Conservation (phyloP, 2,113 vertebrate genomes). For the Phasianus colchicus region DNA sequence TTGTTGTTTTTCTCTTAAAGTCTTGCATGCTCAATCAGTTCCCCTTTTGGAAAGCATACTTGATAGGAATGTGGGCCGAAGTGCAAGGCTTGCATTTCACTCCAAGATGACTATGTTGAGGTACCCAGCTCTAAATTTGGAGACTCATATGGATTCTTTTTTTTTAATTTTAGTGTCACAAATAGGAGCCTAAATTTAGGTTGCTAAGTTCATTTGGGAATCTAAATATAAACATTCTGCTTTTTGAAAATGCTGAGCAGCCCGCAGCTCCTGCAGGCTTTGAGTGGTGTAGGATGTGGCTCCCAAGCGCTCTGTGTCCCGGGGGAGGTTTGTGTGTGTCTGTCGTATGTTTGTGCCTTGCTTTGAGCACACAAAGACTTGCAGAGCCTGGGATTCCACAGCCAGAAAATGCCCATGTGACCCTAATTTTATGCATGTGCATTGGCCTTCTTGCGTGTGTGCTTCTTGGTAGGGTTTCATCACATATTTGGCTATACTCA, state of each 20-base stretch:
- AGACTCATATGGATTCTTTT: constrained; percentile 14
- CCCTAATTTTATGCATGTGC: neutral
- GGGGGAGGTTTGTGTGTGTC: rapidly evolving
- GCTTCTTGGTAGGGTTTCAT: neutral
- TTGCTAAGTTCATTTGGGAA: constrained; percentile 40
- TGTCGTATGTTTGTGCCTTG: neutral
- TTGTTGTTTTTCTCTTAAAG: constrained; percentile 61
- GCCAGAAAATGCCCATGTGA: neutral
- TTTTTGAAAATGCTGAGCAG: constrained; percentile 64
- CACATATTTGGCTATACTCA: rapidly evolving
- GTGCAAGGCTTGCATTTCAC: constrained; percentile 59
- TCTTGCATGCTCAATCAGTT: neutral
- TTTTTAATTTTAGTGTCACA: constrained; percentile 36
- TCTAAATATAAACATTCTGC: constrained; percentile 56
- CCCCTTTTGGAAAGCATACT: constrained; percentile 55
- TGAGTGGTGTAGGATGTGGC: constrained; percentile 23
- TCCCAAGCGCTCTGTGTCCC: neutral
- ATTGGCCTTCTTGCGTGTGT: neutral
- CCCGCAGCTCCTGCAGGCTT: constrained; percentile 26
- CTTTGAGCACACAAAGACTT: neutral
- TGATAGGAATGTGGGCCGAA: constrained; percentile 62
- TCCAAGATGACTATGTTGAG: constrained; percentile 21
- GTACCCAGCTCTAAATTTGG: constrained; percentile 60
- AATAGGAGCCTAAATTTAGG: constrained; percentile 63
- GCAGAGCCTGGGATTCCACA: neutral